Percentiles rank a stretch among this genome's conserved stretches.
These are phyloP conservation scores for Arge pagana DNA, from an alignment of 2,888 invertebrate genomes.

Conservation along the genomic window DNA sequence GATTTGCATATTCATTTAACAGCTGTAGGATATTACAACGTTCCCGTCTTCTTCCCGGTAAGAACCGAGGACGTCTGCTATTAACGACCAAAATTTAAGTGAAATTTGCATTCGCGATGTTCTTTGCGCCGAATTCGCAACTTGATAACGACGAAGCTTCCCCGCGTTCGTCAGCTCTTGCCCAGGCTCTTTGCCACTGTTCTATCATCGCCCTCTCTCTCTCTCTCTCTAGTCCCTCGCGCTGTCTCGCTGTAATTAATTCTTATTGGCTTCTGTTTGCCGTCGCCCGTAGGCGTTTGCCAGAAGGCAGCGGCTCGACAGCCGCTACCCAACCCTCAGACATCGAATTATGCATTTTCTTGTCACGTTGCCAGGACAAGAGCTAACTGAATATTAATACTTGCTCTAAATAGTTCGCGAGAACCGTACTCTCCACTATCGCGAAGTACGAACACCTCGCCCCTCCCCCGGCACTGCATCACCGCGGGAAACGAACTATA, in stretches of 20 bases:
- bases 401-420: too few species aligned
- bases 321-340: constrained; percentile 8
- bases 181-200: too few species aligned
- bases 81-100: constrained; percentile 52
- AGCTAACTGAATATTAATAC: constrained; percentile 56
- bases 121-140: constrained; percentile 36
- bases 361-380: constrained; percentile 53
- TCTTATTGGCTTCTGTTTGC: constrained; percentile 4
- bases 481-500: too few species aligned
- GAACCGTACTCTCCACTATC: too few species aligned
- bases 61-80: constrained; percentile 40
- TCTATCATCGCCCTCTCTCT: too few species aligned
- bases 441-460: too few species aligned
- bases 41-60: constrained; percentile 8
- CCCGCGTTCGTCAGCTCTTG: constrained; percentile 10
- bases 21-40: constrained; percentile 24
- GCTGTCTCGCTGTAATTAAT: constrained; percentile 7
- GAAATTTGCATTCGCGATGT: constrained; percentile 53
- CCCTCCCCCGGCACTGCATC: too few species aligned
- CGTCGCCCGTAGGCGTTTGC: constrained; percentile 15
- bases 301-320: constrained; percentile 43
- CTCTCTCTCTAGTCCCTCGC: background rate
- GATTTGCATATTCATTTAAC: constrained; percentile 56
- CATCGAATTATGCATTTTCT: constrained; percentile 55
- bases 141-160: constrained; percentile 7